These are phyloP conservation scores for Eublepharis macularius DNA, from an alignment of 2,113 vertebrate species.

Conservation along the genomic window DNA sequence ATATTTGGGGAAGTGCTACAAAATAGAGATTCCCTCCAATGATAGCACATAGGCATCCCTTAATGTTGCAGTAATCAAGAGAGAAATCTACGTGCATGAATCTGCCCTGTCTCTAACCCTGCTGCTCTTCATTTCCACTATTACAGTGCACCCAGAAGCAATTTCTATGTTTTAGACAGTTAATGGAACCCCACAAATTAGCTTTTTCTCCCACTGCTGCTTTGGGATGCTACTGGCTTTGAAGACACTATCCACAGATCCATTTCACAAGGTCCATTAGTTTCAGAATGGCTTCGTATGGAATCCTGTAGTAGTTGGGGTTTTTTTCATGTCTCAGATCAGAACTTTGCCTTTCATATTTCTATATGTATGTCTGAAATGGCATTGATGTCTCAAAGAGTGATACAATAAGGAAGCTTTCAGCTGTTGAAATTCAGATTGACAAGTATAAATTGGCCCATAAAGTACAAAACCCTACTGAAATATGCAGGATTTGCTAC, in stretches of 20 bases:
- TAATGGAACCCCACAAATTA: not conserved
- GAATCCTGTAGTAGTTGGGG: slow-evolving; percentile 10
- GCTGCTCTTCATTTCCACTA: not conserved
- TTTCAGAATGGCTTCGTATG: not conserved
- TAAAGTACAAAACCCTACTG: not conserved
- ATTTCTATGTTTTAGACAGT: not conserved
- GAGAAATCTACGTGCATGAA: not conserved
- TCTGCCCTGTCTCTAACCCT: too few species aligned
- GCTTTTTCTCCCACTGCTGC: not conserved
- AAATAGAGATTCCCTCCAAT: not conserved
- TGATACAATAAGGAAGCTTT: not conserved
- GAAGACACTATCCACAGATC: not conserved
- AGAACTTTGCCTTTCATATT: not conserved
- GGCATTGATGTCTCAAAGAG: not conserved
- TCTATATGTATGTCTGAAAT: not conserved
- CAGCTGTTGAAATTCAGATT: not conserved
- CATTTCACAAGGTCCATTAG: slow-evolving; percentile 14
- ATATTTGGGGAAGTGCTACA: not conserved
- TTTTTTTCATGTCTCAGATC: not conserved
- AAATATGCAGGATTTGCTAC: not conserved
- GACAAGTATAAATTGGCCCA: not conserved
- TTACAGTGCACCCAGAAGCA: not conserved
- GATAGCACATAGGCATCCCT: not conserved
- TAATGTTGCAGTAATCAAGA: not conserved
- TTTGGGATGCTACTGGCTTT: not conserved